Evolutionary conservation across 92 coral and sea anemone genomes (phyloP).

Genomic region (Muricea muricata): DNA sequence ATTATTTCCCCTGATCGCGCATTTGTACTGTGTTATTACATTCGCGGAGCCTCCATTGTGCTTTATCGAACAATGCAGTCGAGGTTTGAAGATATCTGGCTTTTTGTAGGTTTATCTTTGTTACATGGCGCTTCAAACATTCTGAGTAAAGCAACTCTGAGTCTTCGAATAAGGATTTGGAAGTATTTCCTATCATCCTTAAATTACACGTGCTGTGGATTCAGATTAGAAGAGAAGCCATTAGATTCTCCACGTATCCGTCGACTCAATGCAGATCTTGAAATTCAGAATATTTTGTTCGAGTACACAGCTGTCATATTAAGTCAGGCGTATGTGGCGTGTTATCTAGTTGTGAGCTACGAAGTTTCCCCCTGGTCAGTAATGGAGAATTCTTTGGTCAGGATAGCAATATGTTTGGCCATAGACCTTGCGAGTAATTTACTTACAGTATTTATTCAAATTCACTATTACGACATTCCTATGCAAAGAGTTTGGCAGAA

Average conservation of each 20-base stretch:
- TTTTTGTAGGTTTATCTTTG: slow-evolving; percentile 64
- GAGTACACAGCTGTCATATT: slow-evolving; percentile 51
- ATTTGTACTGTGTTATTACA: slow-evolving; percentile 43
- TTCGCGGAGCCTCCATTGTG: slow-evolving; percentile 55
- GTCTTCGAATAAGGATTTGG: slow-evolving; percentile 67
- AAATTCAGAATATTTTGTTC: slow-evolving; percentile 72
- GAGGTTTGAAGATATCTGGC: slow-evolving; percentile 57
- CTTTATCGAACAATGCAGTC: slow-evolving; percentile 75
- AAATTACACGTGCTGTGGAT: slow-evolving; percentile 38
- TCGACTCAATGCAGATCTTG: slow-evolving; percentile 83
- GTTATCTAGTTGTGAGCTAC: neutral
- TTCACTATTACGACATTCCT: slow-evolving; percentile 59
- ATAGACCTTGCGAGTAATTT: slow-evolving; percentile 70
- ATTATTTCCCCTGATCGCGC: slow-evolving; percentile 62
- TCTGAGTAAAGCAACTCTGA: slow-evolving; percentile 65
- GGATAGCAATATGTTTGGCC: slow-evolving; percentile 63
- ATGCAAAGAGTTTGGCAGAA: slow-evolving; percentile 60
- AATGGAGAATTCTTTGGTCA: slow-evolving; percentile 36
- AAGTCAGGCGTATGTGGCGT: neutral
- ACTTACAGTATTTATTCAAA: slow-evolving; percentile 64
- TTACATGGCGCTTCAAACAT: slow-evolving; percentile 72
- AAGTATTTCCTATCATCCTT: slow-evolving; percentile 21
- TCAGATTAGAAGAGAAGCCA: slow-evolving; percentile 23
- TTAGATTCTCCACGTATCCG: slow-evolving; percentile 71
- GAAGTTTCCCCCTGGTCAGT: neutral